phyloP scores from a whole-genome alignment of 2,888 invertebrate species.

The Leptura quadrifasciata region DNA sequence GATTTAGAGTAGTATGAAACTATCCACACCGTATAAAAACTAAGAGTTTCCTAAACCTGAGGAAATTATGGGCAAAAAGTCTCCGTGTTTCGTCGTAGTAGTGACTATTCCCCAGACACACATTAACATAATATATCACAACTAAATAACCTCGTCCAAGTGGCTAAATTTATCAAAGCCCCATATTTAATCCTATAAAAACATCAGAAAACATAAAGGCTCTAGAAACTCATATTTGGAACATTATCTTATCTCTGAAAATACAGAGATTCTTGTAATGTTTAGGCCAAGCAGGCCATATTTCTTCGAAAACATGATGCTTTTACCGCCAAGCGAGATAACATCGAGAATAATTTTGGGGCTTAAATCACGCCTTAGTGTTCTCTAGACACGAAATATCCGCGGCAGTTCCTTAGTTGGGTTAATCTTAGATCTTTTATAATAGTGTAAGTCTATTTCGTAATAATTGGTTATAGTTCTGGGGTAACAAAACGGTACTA shows the following conservation, averaged over 20 bases:
- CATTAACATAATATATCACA: conserved; percentile 3
- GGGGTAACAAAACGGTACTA: background rate
- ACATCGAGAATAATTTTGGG: conserved; percentile 37
- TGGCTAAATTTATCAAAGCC: background rate
- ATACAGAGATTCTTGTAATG: conserved; percentile 41
- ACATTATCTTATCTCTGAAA: conserved; percentile 20
- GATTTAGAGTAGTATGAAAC: too few relatives aligned
- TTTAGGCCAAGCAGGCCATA: conserved; percentile 37
- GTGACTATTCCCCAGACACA: background rate
- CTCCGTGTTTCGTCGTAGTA: background rate
- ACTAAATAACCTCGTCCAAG: conserved; percentile 5
- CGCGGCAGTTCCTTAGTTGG: conserved; percentile 25
- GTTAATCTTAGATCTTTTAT: conserved; percentile 34
- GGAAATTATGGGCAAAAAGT: too few relatives aligned
- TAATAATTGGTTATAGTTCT: conserved; percentile 26
- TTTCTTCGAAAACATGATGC: conserved; percentile 41
- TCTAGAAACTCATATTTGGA: conserved; percentile 26
- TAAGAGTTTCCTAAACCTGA: too few relatives aligned
- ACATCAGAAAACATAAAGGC: conserved; percentile 20
- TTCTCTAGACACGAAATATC: conserved; percentile 37
- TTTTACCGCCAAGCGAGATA: conserved; percentile 39
- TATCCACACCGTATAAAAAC: too few relatives aligned
- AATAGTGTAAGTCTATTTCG: conserved; percentile 6
- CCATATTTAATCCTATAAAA: conserved; percentile 21
- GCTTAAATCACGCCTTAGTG: conserved; percentile 37